Evolutionary conservation across 1,140 invertebrate species (phyloP), one percentile per base, ranked within the genome.

Genomic region (Melipona quadrifasciata): DNA sequence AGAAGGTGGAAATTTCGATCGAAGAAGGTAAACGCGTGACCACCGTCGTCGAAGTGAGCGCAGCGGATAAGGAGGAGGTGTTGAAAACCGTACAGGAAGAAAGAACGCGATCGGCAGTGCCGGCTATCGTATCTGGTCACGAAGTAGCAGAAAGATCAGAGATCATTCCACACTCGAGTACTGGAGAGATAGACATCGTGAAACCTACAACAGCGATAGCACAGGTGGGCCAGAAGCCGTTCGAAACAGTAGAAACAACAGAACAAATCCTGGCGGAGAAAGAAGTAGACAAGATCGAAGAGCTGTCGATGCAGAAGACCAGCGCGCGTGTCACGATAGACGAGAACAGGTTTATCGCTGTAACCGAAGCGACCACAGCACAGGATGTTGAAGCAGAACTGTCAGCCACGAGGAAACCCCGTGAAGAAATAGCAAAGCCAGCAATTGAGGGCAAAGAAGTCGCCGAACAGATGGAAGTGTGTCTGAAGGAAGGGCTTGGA

Each of bases 11-110:
- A n/a, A 65, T 94, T 11, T 85, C 89, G 16, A 73, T 95, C 21
- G 93, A 95, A 83, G 93, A 94, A 79, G 92, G 90, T 10, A 93
- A 93, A 76, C 87, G 89, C 16, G 91, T 95, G 21, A 91, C 92
- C 11, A 93, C 88, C 1, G 86, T 95, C 10, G 92, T 91, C 2
- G 93, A 95, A 91, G 87, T 94, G 21, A 85, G 91, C 75, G 73
- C 88, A 19, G 92, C 93, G 71, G 91, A 94, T 71, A 93, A 93
- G 87, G 95, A 95, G 91, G 85, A 87, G 53, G 74, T 74, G 11
- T 87, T 94, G 27, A 68, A 86, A 55, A 87, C 82, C 21, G 1
- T 87, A 16, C 70, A 90, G n/a, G 81, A 84, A 75, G 88, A 92
- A 16, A 91, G 86, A 80, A 58, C 73, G n/a, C 77, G 87, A 72